Conservation (phyloP, 2,888 invertebrate species). For the Limnephilus marmoratus region DNA sequence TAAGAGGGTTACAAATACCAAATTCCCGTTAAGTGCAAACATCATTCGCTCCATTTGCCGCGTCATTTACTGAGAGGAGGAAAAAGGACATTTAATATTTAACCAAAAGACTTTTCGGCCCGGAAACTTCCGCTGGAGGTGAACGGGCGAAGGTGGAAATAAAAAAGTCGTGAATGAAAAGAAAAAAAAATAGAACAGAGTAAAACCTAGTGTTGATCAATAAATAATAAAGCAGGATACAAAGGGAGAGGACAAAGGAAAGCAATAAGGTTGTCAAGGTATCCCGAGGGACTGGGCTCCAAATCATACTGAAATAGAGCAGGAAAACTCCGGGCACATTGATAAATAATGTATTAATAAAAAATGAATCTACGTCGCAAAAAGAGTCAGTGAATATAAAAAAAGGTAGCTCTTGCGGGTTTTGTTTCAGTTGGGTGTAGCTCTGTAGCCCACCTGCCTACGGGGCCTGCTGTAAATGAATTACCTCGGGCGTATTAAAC, state of each 20-base stretch:
- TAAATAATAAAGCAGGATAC: conserved; percentile 39
- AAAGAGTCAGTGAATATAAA: conserved; percentile 2
- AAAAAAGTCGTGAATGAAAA: conserved; percentile 43
- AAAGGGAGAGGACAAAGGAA: conserved; percentile 34
- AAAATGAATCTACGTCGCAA: background rate
- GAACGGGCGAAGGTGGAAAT: conserved; percentile 14
- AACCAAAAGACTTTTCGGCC: conserved; percentile 27
- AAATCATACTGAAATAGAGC: conserved; percentile 22
- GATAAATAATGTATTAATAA: background rate
- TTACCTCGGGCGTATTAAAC: background rate
- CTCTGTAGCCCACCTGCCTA: background rate
- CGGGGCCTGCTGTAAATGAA: background rate
- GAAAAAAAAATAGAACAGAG: conserved; percentile 5
- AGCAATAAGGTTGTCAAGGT: background rate
- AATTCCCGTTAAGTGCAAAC: conserved; percentile 33
- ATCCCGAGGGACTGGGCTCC: background rate
- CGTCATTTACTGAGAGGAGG: conserved; percentile 9
- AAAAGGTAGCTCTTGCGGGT: background rate
- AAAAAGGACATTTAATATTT: conserved; percentile 26
- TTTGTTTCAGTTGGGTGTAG: no score
- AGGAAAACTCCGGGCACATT: background rate
- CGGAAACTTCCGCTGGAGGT: conserved; percentile 35
- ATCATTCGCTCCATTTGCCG: conserved; percentile 43
- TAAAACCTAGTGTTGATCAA: conserved; percentile 42
- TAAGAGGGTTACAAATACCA: background rate